Conservation (phyloP, 2,888 invertebrate species). For the Gasteruption jaculator region DNA sequence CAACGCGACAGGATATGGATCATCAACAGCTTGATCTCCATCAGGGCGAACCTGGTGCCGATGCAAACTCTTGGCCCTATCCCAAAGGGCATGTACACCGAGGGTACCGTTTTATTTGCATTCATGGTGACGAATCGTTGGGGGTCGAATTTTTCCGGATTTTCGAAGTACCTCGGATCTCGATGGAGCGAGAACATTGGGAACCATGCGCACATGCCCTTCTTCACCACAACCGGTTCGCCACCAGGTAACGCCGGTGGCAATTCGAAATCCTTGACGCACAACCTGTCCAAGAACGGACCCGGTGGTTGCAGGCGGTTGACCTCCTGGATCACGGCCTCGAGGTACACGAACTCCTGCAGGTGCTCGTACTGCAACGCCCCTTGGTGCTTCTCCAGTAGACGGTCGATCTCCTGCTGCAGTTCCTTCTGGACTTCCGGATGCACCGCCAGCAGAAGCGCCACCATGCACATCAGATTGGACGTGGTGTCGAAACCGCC, state of each 20-base stretch:
- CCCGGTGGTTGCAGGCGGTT: slow-evolving; percentile 30
- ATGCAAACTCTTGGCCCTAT: slow-evolving; percentile 42
- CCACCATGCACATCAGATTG: slow-evolving; percentile 24
- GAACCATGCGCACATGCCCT: slow-evolving; percentile 29
- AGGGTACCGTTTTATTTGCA: slow-evolving; percentile 7
- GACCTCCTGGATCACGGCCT: slow-evolving; percentile 50
- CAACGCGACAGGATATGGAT: slow-evolving; percentile 17
- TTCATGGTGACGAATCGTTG: slow-evolving; percentile 44
- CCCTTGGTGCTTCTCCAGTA: slow-evolving; percentile 30
- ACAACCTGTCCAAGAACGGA: slow-evolving; percentile 32
- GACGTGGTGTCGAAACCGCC: slow-evolving; percentile 31
- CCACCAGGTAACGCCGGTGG: slow-evolving; percentile 29
- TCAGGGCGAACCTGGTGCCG: slow-evolving; percentile 26
- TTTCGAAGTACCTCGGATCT: slow-evolving; percentile 39
- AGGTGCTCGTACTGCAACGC: slow-evolving; percentile 46
- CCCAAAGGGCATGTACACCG: slow-evolving; percentile 6
- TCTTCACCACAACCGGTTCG: slow-evolving; percentile 29
- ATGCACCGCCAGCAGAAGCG: slow-evolving; percentile 36
- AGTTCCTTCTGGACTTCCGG: slow-evolving; percentile 50
- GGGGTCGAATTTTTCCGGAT: slow-evolving; percentile 47
- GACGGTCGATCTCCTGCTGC: slow-evolving; percentile 32
- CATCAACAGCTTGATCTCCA: slow-evolving; percentile 24
- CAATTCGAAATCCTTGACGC: slow-evolving; percentile 30
- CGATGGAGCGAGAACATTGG: slow-evolving; percentile 42
- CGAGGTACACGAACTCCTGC: slow-evolving; percentile 54